phyloP scores from a whole-genome alignment of 2,113 vertebrate species.

The Petroica traversi region DNA sequence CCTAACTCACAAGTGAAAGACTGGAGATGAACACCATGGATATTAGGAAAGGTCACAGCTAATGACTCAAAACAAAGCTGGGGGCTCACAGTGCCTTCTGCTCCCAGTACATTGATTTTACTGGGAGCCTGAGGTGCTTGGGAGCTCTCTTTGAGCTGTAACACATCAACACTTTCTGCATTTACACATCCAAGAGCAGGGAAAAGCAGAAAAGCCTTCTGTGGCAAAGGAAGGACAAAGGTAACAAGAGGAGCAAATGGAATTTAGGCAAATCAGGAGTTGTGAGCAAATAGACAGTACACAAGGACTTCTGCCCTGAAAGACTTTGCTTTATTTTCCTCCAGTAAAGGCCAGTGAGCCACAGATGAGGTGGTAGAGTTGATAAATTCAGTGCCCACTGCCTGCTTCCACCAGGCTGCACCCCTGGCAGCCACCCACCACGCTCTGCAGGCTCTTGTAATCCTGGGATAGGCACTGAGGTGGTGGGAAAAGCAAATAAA shows the following conservation, averaged over 20 bases:
- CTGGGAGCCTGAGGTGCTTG: not conserved
- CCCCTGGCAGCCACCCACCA: not conserved
- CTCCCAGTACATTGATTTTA: not conserved
- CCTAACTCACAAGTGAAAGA: not conserved
- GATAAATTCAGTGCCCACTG: not conserved
- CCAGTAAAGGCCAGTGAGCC: not conserved
- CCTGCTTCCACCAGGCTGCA: not conserved
- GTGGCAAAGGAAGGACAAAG: not conserved
- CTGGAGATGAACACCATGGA: not conserved
- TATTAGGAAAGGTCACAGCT: not conserved
- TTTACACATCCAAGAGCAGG: not conserved
- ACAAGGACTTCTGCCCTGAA: not conserved
- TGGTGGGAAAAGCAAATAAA: not conserved
- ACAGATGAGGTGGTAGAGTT: not conserved
- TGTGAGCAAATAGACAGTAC: not conserved
- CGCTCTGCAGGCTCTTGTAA: rapidly evolving
- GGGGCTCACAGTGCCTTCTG: not conserved
- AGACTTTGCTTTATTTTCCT: not conserved
- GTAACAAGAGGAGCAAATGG: not conserved
- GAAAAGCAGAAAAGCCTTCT: not conserved
- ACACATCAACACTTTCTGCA: not conserved
- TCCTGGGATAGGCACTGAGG: not conserved
- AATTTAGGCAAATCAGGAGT: not conserved
- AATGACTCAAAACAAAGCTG: not conserved
- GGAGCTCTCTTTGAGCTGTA: not conserved